Base-by-base conservation (phyloP, 2,888 invertebrate species). In the Eupithecia abbreviata region DNA sequence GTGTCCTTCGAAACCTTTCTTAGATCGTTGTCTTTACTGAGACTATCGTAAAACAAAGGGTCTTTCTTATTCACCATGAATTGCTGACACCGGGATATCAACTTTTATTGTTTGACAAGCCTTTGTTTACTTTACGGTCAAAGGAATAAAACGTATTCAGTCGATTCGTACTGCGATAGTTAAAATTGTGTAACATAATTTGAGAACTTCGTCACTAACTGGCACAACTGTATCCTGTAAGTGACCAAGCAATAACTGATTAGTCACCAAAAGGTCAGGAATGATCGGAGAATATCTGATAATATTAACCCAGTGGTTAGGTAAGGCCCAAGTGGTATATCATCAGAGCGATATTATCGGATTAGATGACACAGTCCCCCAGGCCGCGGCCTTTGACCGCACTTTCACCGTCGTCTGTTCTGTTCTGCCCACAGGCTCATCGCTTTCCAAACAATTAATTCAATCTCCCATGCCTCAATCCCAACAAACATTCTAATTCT, bases 321-420 rank as follows among this genome's bases (percentile, higher is more conserved):
- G 73, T 72, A 74, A 75, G 77, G 49, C 78, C 77, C n/a, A 79
- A 79, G 75, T 67, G 62, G 75, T 78, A 79, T 82, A 79, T 83
- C 81, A 79, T 81, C 73, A 71, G 80, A 78, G 79, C 75, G 77
- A 80, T 80, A 79, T 75, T 74, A 80, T 76, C 71, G 70, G 77
- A 81, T 79, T 79, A 78, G 82, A 81, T 82, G 85, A 82, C 84
- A 84, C 82, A 79, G 82, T 79, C 77, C 82, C 83, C 75, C 80
- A 76, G 81, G 81, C 81, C 84, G 78, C 87, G 89, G 90, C 90
- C 91, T 89, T 82, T 85, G 89, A 89, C 89, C 90, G 84, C 86
- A 84, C 91, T 91, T 92, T 92, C 91, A 86, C 91, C 86, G 81
- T 84, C 84, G 62, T 12, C 18, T 62, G 18, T 18, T 47, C 47